Conservation (phyloP, 30 jellyfish, hydroid and myxozoan species). For the Mastigias papua region DNA sequence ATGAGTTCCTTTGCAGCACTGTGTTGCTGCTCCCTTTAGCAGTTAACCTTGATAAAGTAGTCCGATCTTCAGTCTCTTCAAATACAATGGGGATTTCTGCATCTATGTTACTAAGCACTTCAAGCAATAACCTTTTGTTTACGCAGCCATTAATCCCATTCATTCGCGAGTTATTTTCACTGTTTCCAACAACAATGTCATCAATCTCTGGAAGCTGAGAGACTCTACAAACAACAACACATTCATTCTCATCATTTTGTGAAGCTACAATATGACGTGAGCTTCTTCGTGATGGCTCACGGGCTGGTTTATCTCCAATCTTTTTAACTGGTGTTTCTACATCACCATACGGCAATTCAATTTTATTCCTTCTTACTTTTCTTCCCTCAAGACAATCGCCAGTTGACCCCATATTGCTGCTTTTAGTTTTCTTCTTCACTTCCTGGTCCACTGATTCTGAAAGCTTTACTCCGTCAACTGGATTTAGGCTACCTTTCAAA, state of each 20-base stretch:
- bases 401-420: background rate
- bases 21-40: background rate
- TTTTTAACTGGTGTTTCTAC: background rate
- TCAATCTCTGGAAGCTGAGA: constrained; percentile 35
- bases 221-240: constrained; percentile 8
- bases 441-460: background rate
- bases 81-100: constrained; percentile 24
- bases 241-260: background rate
- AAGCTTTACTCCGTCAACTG: background rate
- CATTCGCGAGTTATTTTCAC: background rate
- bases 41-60: background rate
- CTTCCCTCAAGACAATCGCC: no score
- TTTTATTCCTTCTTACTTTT: background rate
- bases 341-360: background rate
- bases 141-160: constrained; percentile 21
- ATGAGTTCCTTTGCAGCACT: background rate
- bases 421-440: background rate
- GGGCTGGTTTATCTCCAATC: background rate
- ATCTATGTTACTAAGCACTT: constrained; percentile 15
- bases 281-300: constrained; percentile 14
- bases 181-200: constrained; percentile 5
- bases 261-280: background rate
- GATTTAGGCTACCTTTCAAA: background rate
- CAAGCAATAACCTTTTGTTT: constrained; percentile 1
- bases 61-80: background rate